Base-by-base conservation (phyloP, 2,797 vertebrate genomes). In the Todus mexicanus region DNA sequence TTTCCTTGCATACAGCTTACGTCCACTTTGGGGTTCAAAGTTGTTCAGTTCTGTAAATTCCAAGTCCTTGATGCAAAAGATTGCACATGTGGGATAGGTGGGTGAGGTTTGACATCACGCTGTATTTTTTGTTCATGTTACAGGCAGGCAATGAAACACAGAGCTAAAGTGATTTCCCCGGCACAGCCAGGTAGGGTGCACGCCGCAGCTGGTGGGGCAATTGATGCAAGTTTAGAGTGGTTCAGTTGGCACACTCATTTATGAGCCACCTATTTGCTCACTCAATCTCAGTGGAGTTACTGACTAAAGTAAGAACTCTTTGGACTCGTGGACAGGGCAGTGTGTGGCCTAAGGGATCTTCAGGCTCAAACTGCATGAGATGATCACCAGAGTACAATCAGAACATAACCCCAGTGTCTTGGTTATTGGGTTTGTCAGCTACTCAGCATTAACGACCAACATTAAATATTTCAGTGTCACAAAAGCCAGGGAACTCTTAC, bases 401-500 rank as follows among this genome's bases (percentile, higher is more conserved):
- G 68, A 70, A 82, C 31, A 61, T 42, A 65, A 42, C 26, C 19
- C 22, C 40, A 31, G 27, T 17, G 42, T 29, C 17, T 47, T 48
- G 38, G 56, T 33, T 45, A 69, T 16, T 53, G 22, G 26, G 60
- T 74, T 63, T 79, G 57, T 51, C 51, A 43, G n/a, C 50, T 61
- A 40, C 9, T 63, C 35, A 23, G 66, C 23, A 61, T 50, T 29
- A 57, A 50, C 11, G 42, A 82, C n/a, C 31, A 63, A 35, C 63
- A 60, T 8, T 13, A 64, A 87, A 51, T 47, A 72, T 15, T 43
- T 84, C 14, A 40, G 45, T 22, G 40, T 25, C 22, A 42, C 21
- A 57, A 61, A 84, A 80, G 29, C 22, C 42, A 72, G 35, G 27
- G 26, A 73, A 54, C 21, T 16, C 23, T 74, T 96, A 98, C 98